These are phyloP conservation scores for Adoxophyes honmai DNA, from an alignment of 1,140 invertebrate genomes.

Conservation along the genomic window DNA sequence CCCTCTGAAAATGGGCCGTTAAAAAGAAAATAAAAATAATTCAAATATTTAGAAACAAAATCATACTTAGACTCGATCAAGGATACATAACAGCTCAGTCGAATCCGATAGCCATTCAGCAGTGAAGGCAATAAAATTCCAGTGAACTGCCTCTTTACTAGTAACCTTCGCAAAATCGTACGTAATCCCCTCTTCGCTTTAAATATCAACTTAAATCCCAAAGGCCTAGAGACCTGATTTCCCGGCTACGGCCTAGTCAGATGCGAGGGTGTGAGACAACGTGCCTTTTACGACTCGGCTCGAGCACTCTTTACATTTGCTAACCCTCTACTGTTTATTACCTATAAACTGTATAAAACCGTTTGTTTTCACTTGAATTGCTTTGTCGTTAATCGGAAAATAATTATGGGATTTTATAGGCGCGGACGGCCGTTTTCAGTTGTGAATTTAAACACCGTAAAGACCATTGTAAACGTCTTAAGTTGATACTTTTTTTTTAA, in stretches of 20 bases:
- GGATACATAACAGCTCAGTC: too few relatives aligned
- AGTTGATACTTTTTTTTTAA: too few relatives aligned
- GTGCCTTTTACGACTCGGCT: not conserved
- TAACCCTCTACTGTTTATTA: not conserved
- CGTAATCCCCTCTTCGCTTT: too few relatives aligned
- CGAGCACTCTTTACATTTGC: not conserved
- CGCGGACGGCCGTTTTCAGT: not conserved
- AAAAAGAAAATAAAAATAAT: too few relatives aligned
- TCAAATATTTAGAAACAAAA: too few relatives aligned
- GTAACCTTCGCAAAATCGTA: too few relatives aligned
- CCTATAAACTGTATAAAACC: slow-evolving; percentile 4
- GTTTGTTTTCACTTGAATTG: not conserved
- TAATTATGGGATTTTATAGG: not conserved
- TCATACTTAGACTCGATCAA: too few relatives aligned
- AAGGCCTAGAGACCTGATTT: too few relatives aligned
- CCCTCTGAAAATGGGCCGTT: too few relatives aligned
- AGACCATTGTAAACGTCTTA: too few relatives aligned
- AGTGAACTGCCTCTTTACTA: not conserved
- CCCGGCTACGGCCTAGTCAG: not conserved
- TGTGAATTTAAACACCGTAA: too few relatives aligned
- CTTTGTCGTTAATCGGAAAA: not conserved
- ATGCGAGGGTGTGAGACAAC: not conserved
- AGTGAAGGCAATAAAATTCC: slow-evolving; percentile 2
- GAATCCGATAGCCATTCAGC: not conserved
- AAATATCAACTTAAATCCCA: too few relatives aligned